Conservation (phyloP, 1,140 invertebrate species). For the Neodiprion lecontei region DNA sequence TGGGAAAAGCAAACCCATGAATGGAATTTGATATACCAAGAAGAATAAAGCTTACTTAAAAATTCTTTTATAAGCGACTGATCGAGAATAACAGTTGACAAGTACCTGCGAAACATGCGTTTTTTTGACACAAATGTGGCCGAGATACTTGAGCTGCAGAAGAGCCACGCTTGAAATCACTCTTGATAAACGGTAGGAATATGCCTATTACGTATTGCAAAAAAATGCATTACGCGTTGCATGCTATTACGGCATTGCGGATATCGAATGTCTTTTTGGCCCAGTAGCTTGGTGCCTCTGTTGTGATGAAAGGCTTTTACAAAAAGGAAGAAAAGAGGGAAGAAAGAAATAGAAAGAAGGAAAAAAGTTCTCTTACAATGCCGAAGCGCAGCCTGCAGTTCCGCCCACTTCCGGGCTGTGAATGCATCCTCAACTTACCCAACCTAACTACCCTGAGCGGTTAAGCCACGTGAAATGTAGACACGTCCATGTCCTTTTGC, state of each 20-base stretch:
- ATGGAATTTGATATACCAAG: too few species aligned
- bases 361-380: constrained; percentile 41
- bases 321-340: constrained; percentile 18
- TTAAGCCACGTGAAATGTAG: constrained; percentile 44
- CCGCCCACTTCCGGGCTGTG: constrained; percentile 54
- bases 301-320: constrained; percentile 3
- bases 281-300: constrained; percentile 20
- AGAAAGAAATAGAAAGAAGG: constrained; percentile 35
- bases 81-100: too few species aligned
- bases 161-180: neutral
- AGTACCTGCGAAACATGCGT: too few species aligned
- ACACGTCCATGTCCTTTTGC: constrained; percentile 37
- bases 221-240: constrained; percentile 21
- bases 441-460: constrained; percentile 38
- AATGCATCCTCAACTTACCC: constrained; percentile 49
- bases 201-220: neutral
- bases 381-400: constrained; percentile 44
- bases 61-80: too few species aligned
- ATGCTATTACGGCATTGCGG: constrained; percentile 52
- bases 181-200: neutral
- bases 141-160: too few species aligned
- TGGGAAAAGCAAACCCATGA: neutral
- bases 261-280: constrained; percentile 55
- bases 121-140: too few species aligned
- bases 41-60: too few species aligned